Evolutionary conservation across 2,113 vertebrate genomes (phyloP).

Genomic region (Sinosuthora webbiana): DNA sequence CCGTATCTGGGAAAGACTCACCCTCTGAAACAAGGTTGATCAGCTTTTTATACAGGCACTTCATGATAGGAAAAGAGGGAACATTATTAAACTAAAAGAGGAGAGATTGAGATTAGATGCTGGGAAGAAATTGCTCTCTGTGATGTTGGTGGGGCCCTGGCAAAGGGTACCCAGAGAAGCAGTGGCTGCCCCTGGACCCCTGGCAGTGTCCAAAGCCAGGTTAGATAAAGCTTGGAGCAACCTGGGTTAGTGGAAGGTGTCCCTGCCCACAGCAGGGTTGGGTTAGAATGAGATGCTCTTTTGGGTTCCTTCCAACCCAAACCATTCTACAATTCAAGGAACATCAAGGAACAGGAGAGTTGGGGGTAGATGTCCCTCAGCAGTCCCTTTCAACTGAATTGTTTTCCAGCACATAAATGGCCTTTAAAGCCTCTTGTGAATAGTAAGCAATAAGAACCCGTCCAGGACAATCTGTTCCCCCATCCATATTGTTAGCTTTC

Average conservation of each 20-base stretch:
- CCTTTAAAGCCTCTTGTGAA: not conserved
- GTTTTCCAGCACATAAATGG: not conserved
- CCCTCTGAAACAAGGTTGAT: not conserved
- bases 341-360: not conserved
- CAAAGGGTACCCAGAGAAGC: rapidly evolving
- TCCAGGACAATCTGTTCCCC: not conserved
- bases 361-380: not conserved
- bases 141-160: rapidly evolving
- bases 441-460: not conserved
- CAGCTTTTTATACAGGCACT: rapidly evolving
- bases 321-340: not conserved
- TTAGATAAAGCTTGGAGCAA: rapidly evolving
- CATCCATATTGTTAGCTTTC: not conserved
- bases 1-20: not conserved
- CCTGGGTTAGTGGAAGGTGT: rapidly evolving
- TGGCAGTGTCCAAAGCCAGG: not conserved
- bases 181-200: not conserved
- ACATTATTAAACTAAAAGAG: not conserved
- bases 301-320: not conserved
- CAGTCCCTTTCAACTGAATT: not conserved
- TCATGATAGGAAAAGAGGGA: not conserved
- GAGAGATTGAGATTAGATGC: not conserved
- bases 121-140: not conserved
- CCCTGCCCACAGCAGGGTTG: too few relatives aligned
- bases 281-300: not conserved